Conservation (phyloP, 2,113 vertebrate species). For the Aegithalos caudatus region DNA sequence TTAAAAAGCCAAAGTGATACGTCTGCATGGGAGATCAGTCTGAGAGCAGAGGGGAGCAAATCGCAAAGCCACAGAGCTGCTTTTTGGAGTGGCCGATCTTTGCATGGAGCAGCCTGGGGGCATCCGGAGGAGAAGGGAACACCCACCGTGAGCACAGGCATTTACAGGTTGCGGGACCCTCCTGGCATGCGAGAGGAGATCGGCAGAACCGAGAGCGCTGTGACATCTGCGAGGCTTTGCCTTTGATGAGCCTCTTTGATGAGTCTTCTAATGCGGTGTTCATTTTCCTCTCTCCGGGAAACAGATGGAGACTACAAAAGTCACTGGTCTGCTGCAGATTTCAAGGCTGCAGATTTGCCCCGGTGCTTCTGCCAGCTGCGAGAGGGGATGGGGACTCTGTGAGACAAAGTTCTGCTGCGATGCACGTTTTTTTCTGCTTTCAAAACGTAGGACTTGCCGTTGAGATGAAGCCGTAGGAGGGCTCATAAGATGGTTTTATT, state of each 20-base stretch:
- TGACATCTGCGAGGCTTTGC: not conserved
- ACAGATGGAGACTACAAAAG: not conserved
- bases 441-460: not conserved
- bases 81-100: not conserved
- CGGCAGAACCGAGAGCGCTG: not conserved
- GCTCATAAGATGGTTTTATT: not conserved
- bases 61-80: not conserved
- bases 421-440: not conserved
- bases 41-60: not conserved
- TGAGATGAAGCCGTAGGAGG: not conserved
- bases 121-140: not conserved
- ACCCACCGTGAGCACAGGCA: rapidly evolving
- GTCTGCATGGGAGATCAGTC: not conserved
- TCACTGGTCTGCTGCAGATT: not conserved
- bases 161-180: not conserved
- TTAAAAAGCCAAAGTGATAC: not conserved
- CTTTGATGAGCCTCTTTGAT: not conserved
- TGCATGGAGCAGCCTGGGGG: not conserved
- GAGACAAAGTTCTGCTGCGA: not conserved
- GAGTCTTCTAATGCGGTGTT: not conserved
- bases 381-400: not conserved
- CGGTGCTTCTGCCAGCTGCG: not conserved
- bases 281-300: not conserved
- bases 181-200: not conserved
- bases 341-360: not conserved